Conservation (phyloP, 2,113 vertebrate genomes). For the Nothoprocta pentlandii region DNA sequence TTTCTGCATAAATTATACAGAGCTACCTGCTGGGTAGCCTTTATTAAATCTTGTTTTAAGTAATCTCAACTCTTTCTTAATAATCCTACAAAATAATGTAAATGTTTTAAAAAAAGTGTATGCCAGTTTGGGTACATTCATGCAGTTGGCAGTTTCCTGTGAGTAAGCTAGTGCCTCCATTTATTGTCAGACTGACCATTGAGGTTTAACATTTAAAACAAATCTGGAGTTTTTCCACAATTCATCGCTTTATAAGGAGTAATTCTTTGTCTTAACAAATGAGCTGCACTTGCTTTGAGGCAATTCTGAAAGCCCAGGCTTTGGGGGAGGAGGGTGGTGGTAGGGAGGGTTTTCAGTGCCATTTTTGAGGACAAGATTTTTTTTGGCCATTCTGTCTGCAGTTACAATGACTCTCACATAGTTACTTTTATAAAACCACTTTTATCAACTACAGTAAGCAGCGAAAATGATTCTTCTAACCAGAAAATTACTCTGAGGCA, state of each 20-base stretch:
- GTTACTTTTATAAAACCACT: not conserved
- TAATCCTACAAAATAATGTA: not conserved
- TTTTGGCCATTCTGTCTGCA: not conserved
- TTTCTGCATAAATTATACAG: not conserved
- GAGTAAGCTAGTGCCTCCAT: not conserved
- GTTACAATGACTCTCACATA: not conserved
- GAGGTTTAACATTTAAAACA: slow-evolving; percentile 60
- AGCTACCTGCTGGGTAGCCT: not conserved
- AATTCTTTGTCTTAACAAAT: not conserved
- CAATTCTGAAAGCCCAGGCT: not conserved
- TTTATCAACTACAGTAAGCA: not conserved
- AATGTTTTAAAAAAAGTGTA: not conserved
- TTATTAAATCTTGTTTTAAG: not conserved
- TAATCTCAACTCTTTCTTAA: not conserved
- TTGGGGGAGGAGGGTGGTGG: not conserved
- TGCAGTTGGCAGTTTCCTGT: not conserved
- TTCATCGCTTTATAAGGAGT: slow-evolving; percentile 17
- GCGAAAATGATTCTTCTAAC: slow-evolving; percentile 7
- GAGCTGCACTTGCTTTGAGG: not conserved
- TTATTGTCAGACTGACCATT: slow-evolving; percentile 29
- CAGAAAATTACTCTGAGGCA: not conserved
- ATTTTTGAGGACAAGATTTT: not conserved
- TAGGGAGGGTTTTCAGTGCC: not conserved
- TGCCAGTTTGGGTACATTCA: not conserved
- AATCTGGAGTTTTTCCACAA: slow-evolving; percentile 36